Conservation (phyloP, 2,797 vertebrate species). For the Meda fulgida region DNA sequence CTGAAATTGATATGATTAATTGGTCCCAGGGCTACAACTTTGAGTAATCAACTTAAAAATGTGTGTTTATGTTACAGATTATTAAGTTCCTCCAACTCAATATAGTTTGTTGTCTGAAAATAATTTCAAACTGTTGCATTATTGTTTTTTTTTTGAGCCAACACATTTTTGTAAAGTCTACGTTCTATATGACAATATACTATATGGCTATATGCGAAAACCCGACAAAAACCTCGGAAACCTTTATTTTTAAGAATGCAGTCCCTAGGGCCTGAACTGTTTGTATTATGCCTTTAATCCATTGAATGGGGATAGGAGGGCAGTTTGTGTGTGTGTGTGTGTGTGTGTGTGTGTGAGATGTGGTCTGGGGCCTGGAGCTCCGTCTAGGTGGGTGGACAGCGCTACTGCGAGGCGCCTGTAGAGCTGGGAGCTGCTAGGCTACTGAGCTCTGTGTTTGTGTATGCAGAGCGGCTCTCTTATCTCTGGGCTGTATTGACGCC, state of each 20-base stretch:
- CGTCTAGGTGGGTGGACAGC: conserved; percentile 68
- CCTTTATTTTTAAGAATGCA: neutral
- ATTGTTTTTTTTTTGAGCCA: neutral
- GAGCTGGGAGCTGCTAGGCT: conserved; percentile 76
- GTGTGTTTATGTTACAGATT: no score
- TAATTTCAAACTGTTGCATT: neutral
- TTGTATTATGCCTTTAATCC: conserved; percentile 67
- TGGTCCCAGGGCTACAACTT: neutral
- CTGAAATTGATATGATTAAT: neutral
- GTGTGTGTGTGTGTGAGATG: conserved; percentile 25
- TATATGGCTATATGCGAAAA: neutral
- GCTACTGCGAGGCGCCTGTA: conserved; percentile 74
- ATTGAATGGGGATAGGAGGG: conserved; percentile 14
- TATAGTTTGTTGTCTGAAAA: neutral
- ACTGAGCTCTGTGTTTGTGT: conserved; percentile 89
- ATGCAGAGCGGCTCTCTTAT: conserved; percentile 85
- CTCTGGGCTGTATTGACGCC: conserved; percentile 91
- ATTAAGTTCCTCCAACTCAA: neutral
- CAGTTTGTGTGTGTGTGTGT: neutral
- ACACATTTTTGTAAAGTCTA: neutral
- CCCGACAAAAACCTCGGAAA: neutral
- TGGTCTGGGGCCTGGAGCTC: conserved; percentile 64
- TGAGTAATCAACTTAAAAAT: no score
- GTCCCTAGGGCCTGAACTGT: conserved; percentile 1
- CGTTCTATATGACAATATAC: neutral